Percentiles rank a stretch among this genome's conserved stretches.
Evolutionary conservation across 2,888 invertebrate species (phyloP).

Genomic region (Epirrhoe alternata): DNA sequence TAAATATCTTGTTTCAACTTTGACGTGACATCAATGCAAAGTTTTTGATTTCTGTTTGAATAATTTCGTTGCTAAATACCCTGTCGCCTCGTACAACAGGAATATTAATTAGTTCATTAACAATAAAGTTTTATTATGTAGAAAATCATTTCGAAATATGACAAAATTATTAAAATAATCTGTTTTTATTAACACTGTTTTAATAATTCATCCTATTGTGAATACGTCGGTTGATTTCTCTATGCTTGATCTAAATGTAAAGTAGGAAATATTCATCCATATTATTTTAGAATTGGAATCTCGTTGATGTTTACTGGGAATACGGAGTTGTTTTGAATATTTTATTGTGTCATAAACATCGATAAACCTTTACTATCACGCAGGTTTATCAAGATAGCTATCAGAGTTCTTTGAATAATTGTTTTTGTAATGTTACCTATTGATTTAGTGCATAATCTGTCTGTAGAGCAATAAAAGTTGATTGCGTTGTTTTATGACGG

Average conservation of each 20-base stretch:
- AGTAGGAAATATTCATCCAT: neutral
- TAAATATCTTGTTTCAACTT: conserved; percentile 20
- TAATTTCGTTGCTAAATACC: conserved; percentile 24
- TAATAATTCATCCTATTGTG: neutral
- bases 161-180: conserved; percentile 18
- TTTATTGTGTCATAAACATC: conserved; percentile 10
- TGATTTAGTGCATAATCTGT: conserved; percentile 51
- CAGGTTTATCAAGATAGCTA: conserved; percentile 37
- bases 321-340: neutral
- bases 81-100: conserved; percentile 14
- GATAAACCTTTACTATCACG: conserved; percentile 14
- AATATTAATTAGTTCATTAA: conserved; percentile 36
- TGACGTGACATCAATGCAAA: conserved; percentile 14
- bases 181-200: conserved; percentile 9
- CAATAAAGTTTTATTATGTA: conserved; percentile 22
- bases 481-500: conserved; percentile 48
- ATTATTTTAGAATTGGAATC: neutral
- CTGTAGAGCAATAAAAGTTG: conserved; percentile 41
- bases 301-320: neutral
- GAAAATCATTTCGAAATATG: conserved; percentile 23
- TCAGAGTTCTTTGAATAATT: conserved; percentile 46
- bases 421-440: conserved; percentile 40
- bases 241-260: neutral
- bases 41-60: conserved; percentile 23
- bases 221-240: conserved; percentile 17